Percentiles rank a stretch among this genome's conserved stretches.
phyloP scores from a whole-genome alignment of 2,797 vertebrate genomes.

The Trachurus trachurus region DNA sequence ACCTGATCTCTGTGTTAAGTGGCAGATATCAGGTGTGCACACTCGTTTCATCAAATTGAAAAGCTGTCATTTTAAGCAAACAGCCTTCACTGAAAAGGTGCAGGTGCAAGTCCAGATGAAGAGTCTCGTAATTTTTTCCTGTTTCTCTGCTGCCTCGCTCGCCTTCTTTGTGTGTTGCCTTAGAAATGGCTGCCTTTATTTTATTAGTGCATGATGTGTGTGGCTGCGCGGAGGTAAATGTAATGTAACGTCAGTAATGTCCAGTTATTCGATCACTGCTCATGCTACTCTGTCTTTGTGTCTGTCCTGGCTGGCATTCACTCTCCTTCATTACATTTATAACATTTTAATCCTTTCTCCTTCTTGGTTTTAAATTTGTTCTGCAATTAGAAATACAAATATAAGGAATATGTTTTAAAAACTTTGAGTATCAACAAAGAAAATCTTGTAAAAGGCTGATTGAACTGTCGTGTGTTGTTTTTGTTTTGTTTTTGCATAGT shows the following conservation, averaged over 20 bases:
- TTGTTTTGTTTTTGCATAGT: constrained; percentile 14
- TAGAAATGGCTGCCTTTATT: constrained; percentile 22
- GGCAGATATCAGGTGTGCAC: constrained; percentile 79
- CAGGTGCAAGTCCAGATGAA: constrained; percentile 76
- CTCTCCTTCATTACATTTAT: constrained; percentile 14
- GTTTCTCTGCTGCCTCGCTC: constrained; percentile 21
- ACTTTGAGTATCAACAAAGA: constrained; percentile 1
- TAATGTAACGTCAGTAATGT: constrained; percentile 13
- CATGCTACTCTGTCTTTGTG: neutral
- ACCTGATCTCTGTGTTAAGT: constrained; percentile 75
- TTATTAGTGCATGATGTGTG: constrained; percentile 16
- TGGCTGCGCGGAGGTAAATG: constrained; percentile 10
- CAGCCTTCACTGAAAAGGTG: constrained; percentile 70
- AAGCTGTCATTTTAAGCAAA: constrained; percentile 73
- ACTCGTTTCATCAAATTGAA: constrained; percentile 78
- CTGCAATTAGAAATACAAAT: no score
- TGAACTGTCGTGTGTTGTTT: constrained; percentile 23
- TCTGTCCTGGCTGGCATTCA: constrained; percentile 2
- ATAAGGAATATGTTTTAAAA: no score
- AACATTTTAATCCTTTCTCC: neutral
- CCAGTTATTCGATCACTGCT: constrained; percentile 10
- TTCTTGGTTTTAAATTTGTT: neutral
- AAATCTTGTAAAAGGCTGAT: constrained; percentile 18
- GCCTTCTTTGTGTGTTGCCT: constrained; percentile 19
- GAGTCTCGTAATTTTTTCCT: constrained; percentile 51